Base-by-base conservation (phyloP, 2,888 invertebrate genomes). In the Calameuta idolon region DNA sequence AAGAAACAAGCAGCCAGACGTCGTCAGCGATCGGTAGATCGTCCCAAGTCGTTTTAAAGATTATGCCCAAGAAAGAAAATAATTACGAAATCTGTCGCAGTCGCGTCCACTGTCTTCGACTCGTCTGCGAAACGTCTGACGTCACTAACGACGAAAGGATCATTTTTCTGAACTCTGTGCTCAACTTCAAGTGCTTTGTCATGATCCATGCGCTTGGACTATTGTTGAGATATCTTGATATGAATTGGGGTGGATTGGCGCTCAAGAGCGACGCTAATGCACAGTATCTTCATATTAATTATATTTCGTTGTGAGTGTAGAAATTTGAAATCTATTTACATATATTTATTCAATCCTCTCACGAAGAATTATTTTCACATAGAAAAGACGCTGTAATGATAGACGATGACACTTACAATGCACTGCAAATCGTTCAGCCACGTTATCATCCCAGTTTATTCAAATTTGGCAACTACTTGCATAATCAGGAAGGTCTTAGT, bases 341-440 rank as follows among this genome's bases (percentile, higher is more conserved):
- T 5, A 71, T 9, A 71, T 12, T 30, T 71, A 30, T 1, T 31
- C 31, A 12, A 33, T 55, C 5, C 2, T 15, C 5, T 55, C 2
- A 55, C 23, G 55, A 23, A 23, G 55, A 55, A 55, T 3, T 1
- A 55, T 55, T 55, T 0, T 23, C 9, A 23, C 55, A 0, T 85
- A 96, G 96, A 81, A 93, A 93, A 75, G 94, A 96, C 87, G 93
- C 95, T 85, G 94, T 97, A 31, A 93, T 94, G 82, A 93, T 97
- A 80, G 96, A 96, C 90, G 93, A 94, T 69, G 94, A 95, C 82
- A 95, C 95, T 0, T 96, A 95, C 90, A 94, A 94, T 79, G 95
- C 96, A 0, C 92, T 98, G 69, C 95, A 97, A 90, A 95, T 98
- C 82, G 96, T 97, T 90, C 94, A 95, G 81, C 92, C 94, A 3